These are phyloP conservation scores for Saxidomus purpurata DNA, from an alignment of 1,140 invertebrate genomes.

Conservation along the genomic window DNA sequence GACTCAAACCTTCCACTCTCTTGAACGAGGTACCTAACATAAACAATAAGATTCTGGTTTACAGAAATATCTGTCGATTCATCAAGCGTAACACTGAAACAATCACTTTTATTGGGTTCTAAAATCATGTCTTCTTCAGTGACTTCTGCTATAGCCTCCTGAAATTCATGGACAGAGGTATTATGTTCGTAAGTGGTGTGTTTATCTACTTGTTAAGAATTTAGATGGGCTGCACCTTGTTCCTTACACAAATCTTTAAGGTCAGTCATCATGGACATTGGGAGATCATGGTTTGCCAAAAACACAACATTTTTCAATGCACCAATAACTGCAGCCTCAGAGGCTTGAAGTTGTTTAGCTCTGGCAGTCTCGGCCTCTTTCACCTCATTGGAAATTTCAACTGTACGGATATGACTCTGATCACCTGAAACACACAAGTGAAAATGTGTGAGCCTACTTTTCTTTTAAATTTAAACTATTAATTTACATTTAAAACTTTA, in stretches of 20 bases:
- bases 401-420: not conserved
- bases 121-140: not conserved
- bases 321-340: not conserved
- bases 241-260: not conserved
- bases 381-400: not conserved
- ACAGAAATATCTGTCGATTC: not conserved
- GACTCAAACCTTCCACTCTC: not conserved
- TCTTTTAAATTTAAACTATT: too few relatives aligned
- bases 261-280: not conserved
- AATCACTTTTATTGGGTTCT: not conserved
- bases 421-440: too few relatives aligned
- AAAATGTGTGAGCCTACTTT: too few relatives aligned
- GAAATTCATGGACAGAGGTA: not conserved
- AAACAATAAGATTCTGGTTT: not conserved
- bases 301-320: conserved; percentile 4
- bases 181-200: not conserved
- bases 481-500: too few relatives aligned
- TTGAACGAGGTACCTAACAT: not conserved
- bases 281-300: not conserved
- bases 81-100: not conserved
- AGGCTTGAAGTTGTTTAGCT: not conserved
- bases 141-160: not conserved
- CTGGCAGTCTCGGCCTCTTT: not conserved
- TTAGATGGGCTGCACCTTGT: not conserved
- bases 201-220: not conserved